phyloP scores from a whole-genome alignment of 1,140 invertebrate genomes.

The Drosophila rufa region DNA sequence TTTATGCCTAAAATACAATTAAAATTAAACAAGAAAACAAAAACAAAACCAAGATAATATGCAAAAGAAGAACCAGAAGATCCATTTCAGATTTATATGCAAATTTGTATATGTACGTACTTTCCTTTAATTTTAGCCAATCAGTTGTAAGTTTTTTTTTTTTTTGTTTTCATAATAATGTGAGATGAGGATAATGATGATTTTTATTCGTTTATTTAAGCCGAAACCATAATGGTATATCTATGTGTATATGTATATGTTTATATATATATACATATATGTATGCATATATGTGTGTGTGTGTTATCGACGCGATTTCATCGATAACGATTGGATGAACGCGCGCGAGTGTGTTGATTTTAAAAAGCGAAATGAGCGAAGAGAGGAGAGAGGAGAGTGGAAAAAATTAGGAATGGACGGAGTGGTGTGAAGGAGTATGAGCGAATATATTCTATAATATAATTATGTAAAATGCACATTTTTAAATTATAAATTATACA shows the following conservation, averaged over 20 bases:
- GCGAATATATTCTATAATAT: slow-evolving; percentile 48
- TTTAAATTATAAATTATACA: slow-evolving; percentile 48
- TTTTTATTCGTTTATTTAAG: slow-evolving; percentile 44
- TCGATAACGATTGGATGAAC: slow-evolving; percentile 30
- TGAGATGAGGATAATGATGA: slow-evolving; percentile 34
- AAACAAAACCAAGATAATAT: slow-evolving; percentile 28
- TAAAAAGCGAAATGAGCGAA: slow-evolving; percentile 5
- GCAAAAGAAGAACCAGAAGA: slow-evolving; percentile 42
- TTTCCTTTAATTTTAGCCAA: slow-evolving; percentile 73
- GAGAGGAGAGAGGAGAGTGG: background rate
- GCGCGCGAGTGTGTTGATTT: slow-evolving; percentile 50
- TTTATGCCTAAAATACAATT: slow-evolving; percentile 69
- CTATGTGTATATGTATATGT: slow-evolving; percentile 23
- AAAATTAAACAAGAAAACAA: slow-evolving; percentile 52
- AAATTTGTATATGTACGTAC: slow-evolving; percentile 62
- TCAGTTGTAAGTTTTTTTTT: slow-evolving; percentile 46
- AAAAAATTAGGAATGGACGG: slow-evolving; percentile 1
- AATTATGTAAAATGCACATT: slow-evolving; percentile 51
- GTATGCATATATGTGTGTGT: slow-evolving; percentile 32
- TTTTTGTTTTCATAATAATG: slow-evolving; percentile 32
- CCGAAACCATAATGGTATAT: slow-evolving; percentile 34
- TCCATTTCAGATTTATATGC: slow-evolving; percentile 45
- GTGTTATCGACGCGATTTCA: slow-evolving; percentile 30
- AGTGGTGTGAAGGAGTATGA: slow-evolving; percentile 24
- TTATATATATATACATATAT: slow-evolving; percentile 17